Evolutionary conservation across 2,797 vertebrate genomes (phyloP).

Genomic region (Danio jaintianensis): DNA sequence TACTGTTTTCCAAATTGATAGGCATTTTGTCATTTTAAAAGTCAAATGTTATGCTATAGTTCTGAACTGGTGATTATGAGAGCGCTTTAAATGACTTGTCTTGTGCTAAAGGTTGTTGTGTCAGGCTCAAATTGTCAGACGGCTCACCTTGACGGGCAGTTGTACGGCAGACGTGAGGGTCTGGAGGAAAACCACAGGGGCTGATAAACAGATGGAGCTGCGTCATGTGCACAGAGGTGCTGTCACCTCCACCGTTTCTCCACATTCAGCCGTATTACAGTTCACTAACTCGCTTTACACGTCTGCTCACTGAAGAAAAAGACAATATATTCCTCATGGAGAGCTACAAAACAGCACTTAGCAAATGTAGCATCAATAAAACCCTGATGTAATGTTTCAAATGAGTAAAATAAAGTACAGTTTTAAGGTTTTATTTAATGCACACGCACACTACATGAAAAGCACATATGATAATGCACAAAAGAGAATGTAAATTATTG

Average conservation of each 20-base stretch:
- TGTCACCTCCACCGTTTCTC: conserved; percentile 29
- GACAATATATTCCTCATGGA: background rate
- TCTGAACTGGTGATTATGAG: background rate
- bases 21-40: background rate
- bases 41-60: background rate
- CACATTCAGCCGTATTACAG: conserved; percentile 23
- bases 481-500: background rate
- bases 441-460: too few relatives aligned
- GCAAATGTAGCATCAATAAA: background rate
- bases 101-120: conserved; percentile 31
- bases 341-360: background rate
- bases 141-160: conserved; percentile 69
- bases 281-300: conserved; percentile 26
- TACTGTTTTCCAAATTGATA: background rate
- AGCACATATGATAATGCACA: too few relatives aligned
- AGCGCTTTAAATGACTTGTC: background rate
- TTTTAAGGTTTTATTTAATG: too few relatives aligned
- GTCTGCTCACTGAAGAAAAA: background rate
- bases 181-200: conserved; percentile 47
- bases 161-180: conserved; percentile 61
- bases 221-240: conserved; percentile 26
- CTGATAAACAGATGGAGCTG: conserved; percentile 63
- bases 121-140: conserved; percentile 58
- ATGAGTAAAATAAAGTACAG: background rate
- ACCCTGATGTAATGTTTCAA: background rate